Evolutionary conservation across 2,113 vertebrate genomes (phyloP).

Genomic region (Chrysochloris asiatica): DNA sequence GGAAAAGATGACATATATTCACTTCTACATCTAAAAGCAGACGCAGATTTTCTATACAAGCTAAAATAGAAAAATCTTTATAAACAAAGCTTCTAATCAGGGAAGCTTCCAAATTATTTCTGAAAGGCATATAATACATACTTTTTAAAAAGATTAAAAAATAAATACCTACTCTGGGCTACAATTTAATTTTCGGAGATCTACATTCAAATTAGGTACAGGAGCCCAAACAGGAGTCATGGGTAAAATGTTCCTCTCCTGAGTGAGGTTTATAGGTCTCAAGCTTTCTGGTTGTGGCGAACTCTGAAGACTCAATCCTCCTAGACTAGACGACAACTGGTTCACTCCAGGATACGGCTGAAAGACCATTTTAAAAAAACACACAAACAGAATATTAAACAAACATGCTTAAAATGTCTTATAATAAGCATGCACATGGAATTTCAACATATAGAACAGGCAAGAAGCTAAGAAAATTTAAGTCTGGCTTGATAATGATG

Average conservation of each 20-base stretch:
- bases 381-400: neutral
- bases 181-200: conserved; percentile 96
- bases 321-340: conserved; percentile 92
- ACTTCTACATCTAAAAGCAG: neutral
- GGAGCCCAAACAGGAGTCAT: conserved; percentile 87
- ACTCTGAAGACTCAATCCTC: conserved; percentile 93
- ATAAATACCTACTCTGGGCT: conserved; percentile 92
- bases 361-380: conserved; percentile 33
- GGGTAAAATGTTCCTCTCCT: conserved; percentile 94
- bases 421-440: neutral
- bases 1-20: neutral
- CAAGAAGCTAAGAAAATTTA: conserved; percentile 7
- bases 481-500: neutral
- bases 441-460: neutral
- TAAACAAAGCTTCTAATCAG: neutral
- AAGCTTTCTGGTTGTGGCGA: conserved; percentile 92
- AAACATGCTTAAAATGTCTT: neutral
- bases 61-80: neutral
- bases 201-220: conserved; percentile 93
- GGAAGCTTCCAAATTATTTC: neutral
- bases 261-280: conserved; percentile 93
- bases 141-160: neutral
- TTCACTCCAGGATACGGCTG: conserved; percentile 92
- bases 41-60: conserved; percentile 8
- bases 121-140: neutral